Base-by-base conservation (phyloP, 1,140 invertebrate genomes). In the Drosophila carrolli region DNA sequence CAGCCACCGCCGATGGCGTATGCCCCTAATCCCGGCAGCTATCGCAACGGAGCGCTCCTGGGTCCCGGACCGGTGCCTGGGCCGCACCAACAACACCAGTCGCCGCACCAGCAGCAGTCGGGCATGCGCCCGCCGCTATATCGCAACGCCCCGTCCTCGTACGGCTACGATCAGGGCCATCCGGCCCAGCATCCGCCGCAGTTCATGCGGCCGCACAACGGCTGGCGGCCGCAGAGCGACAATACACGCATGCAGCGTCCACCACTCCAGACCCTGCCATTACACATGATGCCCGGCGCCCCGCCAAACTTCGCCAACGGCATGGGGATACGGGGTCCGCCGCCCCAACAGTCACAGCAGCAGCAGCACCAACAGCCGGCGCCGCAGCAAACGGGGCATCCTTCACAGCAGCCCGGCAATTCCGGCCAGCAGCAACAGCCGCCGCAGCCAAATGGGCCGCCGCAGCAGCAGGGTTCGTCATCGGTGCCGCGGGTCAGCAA, bases 201-300 rank as follows among this genome's bases (percentile, higher is more conserved):
- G 48, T 89, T 81, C 14, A 89, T 84, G 70, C 75, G 84, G 7
- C 77, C 85, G 13, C 84, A 89, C 47, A 88, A 88, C 14, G 83
- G 83, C 44, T 88, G 83, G 83, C 72, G 83, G 38, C 79, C 83
- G 23, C 84, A 89, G 61, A 67, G 72, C 0, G 84, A 77, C 27
- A 70, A 60, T 9, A 60, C 78, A 8, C 89, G 91, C 16, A 89
- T 92, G 80, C 89, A 79, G 41, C 76, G 90, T 4, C 90, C 90
- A 4, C 78, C 86, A 5, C 48, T 91, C 11, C 85, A 91, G 71
- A 53, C 77, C 2, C 19, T 91, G 75, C 80, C 88, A 1, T 79
- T 66, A 10, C 91, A 92, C 46, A 56, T 84, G 68, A 86, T 92
- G 84, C 60, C 62, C 6, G 57, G 72, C 4, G 83, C 78, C n/a